Conservation (phyloP, 2,797 vertebrate genomes). For the Botia kubotai region DNA sequence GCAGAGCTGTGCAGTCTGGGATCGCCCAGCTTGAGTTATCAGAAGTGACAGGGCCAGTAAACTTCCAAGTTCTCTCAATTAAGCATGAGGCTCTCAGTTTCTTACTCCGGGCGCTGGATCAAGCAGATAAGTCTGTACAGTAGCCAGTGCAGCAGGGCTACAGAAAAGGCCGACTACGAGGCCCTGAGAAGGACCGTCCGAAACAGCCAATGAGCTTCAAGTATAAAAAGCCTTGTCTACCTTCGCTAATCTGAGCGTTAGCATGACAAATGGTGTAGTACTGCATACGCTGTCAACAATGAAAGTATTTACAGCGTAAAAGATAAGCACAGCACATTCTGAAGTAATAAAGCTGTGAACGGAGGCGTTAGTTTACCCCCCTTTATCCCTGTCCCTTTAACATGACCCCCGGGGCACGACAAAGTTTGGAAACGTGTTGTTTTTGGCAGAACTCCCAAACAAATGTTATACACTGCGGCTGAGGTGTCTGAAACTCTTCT, state of each 20-base stretch:
- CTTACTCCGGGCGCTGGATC: slow-evolving; percentile 21
- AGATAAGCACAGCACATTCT: slow-evolving; percentile 39
- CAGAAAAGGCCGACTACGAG: not conserved
- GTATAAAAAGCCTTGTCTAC: not conserved
- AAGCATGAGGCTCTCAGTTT: slow-evolving; percentile 50
- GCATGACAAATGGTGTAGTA: not conserved
- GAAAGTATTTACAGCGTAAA: slow-evolving; percentile 9
- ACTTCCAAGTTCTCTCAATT: slow-evolving; percentile 55
- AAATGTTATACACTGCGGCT: slow-evolving; percentile 57
- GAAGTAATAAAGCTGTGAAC: slow-evolving; percentile 45
- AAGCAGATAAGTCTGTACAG: slow-evolving; percentile 33
- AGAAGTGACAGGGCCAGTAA: slow-evolving; percentile 62
- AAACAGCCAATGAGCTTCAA: not conserved
- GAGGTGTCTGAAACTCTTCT: slow-evolving; percentile 54
- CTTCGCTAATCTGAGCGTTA: not conserved
- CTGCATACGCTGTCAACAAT: slow-evolving; percentile 3
- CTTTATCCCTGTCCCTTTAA: slow-evolving; percentile 43
- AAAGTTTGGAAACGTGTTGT: slow-evolving; percentile 60
- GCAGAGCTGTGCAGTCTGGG: slow-evolving; percentile 31
- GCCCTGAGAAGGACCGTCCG: not conserved
- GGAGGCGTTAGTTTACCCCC: slow-evolving; percentile 46
- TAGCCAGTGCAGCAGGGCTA: slow-evolving; percentile 31
- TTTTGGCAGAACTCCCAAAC: slow-evolving; percentile 61
- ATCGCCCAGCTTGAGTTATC: slow-evolving; percentile 55
- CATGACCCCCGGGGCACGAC: slow-evolving; percentile 55